Percentiles rank a stretch among this genome's conserved stretches.
Evolutionary conservation across 1,140 invertebrate genomes (phyloP).

Genomic region (Tetraneura akinire): DNA sequence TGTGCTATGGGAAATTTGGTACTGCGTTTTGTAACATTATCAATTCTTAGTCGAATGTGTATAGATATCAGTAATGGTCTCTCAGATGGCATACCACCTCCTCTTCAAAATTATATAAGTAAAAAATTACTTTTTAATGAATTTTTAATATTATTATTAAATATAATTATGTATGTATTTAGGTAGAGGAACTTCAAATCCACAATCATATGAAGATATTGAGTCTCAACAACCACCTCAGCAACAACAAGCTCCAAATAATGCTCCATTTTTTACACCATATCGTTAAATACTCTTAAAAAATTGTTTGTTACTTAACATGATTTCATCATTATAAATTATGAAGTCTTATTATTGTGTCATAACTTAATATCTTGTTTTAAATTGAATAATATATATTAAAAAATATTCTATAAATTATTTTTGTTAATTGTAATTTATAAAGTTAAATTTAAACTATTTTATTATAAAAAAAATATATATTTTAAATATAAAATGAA

Average conservation of each 20-base stretch:
- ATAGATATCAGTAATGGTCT: constrained; percentile 43
- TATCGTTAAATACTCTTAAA: constrained; percentile 34
- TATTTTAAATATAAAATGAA: constrained; percentile 12
- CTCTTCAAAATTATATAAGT: constrained; percentile 46
- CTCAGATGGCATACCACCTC: constrained; percentile 37
- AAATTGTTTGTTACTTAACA: neutral
- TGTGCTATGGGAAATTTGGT: constrained; percentile 32
- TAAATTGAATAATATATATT: constrained; percentile 4
- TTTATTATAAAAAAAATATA: constrained; percentile 8
- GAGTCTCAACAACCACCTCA: neutral
- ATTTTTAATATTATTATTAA: neutral
- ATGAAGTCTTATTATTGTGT: constrained; percentile 23
- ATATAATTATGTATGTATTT: neutral
- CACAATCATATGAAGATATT: constrained; percentile 45
- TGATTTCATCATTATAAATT: neutral
- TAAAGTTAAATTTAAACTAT: constrained; percentile 21
- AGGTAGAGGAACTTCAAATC: constrained; percentile 39
- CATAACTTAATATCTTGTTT: constrained; percentile 29
- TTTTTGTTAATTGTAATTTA: constrained; percentile 20
- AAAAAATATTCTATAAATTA: neutral
- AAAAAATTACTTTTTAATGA: neutral
- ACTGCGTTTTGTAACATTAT: constrained; percentile 42
- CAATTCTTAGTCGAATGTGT: constrained; percentile 41
- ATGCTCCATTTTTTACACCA: constrained; percentile 45
- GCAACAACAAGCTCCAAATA: constrained; percentile 39